Percentiles rank a stretch among this genome's conserved stretches.
Conservation (phyloP, 2,888 invertebrate species). For the Linnaemya vulpina region DNA sequence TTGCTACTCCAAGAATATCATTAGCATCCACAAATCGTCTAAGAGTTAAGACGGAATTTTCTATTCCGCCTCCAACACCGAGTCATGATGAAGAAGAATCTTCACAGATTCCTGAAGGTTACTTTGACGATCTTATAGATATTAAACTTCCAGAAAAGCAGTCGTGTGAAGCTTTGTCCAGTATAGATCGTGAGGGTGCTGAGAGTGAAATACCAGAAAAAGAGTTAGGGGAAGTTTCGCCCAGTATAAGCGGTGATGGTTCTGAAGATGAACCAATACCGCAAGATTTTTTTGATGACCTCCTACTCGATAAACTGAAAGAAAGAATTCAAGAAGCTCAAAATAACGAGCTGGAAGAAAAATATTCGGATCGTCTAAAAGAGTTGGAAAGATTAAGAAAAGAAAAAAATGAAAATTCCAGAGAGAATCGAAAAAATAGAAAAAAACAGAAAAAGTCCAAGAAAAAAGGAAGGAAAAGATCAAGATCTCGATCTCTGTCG, state of each 20-base stretch:
- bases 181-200: neutral
- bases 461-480: conserved; percentile 71
- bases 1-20: conserved; percentile 48
- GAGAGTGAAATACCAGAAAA: conserved; percentile 61
- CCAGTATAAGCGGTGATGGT: neutral
- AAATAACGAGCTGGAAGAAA: conserved; percentile 67
- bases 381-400: conserved; percentile 49
- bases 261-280: conserved; percentile 63
- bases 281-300: conserved; percentile 72
- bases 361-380: conserved; percentile 69
- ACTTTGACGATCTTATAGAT: conserved; percentile 28
- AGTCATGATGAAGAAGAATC: conserved; percentile 8
- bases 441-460: conserved; percentile 72
- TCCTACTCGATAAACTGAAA: conserved; percentile 68
- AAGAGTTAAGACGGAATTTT: conserved; percentile 61
- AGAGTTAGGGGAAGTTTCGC: conserved; percentile 10
- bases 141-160: neutral
- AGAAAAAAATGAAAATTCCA: neutral
- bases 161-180: neutral
- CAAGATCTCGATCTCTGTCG: conserved; percentile 37
- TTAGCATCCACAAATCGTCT: conserved; percentile 40
- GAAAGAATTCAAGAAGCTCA: conserved; percentile 62
- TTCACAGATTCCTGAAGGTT: conserved; percentile 13
- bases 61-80: neutral
- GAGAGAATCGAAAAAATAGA: conserved; percentile 18